Evolutionary conservation across 2,113 vertebrate genomes (phyloP), one percentile per base, ranked within the genome.

Genomic region (Probosciger aterrimus): DNA sequence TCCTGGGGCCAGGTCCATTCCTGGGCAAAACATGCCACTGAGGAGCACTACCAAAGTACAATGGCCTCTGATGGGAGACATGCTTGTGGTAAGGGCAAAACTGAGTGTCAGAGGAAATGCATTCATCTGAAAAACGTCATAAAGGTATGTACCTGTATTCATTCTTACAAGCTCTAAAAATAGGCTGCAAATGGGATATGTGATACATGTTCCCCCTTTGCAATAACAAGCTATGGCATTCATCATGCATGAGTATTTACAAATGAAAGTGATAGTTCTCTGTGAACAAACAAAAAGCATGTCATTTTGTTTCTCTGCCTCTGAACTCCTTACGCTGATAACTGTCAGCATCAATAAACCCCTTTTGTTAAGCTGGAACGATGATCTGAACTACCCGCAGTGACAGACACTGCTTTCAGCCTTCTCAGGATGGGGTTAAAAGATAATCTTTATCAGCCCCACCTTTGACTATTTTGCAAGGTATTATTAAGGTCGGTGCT

Each of bases 91-190:
- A 46, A 22, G 41, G 30, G 67, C 39, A 27, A 10, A 68, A 5
- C 6, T 2, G 37, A 60, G 16, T 0, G 10, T 24, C 28, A 14
- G 37, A 44, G 47, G 41, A 64, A 60, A 47, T 11, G 4, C 31
- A 37, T 19, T 71, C 52, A 65, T 18, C 2, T 16, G 39, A 10
- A n/a, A 22, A 14, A 5, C 1, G 14, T 7, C 14, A 18, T 10
- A 5, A 30, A 19, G 55, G 3, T 1, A 7, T 12, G 30, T 2
- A 12, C 20, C 76, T 39, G 44, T 1, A 3, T 13, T 6, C 3
- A 47, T 15, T 14, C 4, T 24, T 33, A 49, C 0, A 3, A 67
- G 46, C 62, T 69, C 52, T 55, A 18, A 10, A 57, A 53, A 39
- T 1, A 37, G n/a, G 44, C 13, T 20, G 9, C 53, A 19, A 27